Percentiles rank a stretch among this genome's conserved stretches.
These are phyloP conservation scores for Psilanteris sp. DNA, from an alignment of 1,140 invertebrate genomes.

Conservation along the genomic window DNA sequence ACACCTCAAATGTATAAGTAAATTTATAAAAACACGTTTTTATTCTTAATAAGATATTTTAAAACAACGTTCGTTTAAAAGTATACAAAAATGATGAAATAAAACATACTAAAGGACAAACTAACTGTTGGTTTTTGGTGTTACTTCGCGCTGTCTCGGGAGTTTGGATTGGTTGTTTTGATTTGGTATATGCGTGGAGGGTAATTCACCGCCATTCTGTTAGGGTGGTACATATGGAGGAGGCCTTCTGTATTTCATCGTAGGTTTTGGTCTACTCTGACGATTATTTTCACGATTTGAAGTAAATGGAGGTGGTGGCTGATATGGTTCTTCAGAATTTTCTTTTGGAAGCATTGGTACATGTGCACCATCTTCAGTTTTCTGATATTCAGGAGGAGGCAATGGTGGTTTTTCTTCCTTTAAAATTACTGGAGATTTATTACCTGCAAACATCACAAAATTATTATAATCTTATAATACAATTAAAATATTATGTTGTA, in stretches of 20 bases:
- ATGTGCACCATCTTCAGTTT: conserved; percentile 79
- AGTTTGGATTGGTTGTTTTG: conserved; percentile 69
- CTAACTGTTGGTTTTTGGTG: conserved; percentile 34
- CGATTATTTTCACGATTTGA: conserved; percentile 84
- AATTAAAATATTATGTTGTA: too few relatives aligned
- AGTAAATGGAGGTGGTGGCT: conserved; percentile 88
- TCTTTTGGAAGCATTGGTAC: conserved; percentile 77
- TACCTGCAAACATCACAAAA: conserved; percentile 76
- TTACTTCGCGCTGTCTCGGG: conserved; percentile 60
- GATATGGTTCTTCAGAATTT: conserved; percentile 81
- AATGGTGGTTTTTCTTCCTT: conserved; percentile 95
- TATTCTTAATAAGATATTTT: too few relatives aligned
- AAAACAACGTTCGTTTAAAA: conserved; percentile 10
- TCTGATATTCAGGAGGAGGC: conserved; percentile 87
- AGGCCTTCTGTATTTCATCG: conserved; percentile 92
- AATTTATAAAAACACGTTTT: too few relatives aligned
- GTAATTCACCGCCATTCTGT: conserved; percentile 78
- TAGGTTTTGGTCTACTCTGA: conserved; percentile 86
- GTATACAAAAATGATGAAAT: conserved; percentile 9
- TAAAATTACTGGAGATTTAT: conserved; percentile 94
- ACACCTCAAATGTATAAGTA: too few relatives aligned
- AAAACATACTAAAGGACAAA: conserved; percentile 8
- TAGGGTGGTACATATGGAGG: conserved; percentile 95
- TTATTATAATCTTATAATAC: too few relatives aligned
- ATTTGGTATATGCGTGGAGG: conserved; percentile 73